Evolutionary conservation across 1,140 invertebrate species (phyloP).

Genomic region (Ceratitis capitata): DNA sequence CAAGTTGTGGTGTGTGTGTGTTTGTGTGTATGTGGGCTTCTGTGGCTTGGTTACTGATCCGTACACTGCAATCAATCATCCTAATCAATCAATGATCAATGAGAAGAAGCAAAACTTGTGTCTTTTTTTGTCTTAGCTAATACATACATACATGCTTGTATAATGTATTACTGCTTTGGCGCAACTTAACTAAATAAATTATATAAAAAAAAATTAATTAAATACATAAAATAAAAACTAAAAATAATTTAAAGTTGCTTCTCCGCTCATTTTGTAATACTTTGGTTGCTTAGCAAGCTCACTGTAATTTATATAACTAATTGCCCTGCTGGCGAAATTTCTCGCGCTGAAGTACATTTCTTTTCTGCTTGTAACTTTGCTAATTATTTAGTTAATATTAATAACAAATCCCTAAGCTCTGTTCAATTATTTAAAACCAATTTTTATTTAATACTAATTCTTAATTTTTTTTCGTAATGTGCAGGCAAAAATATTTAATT

Average conservation of each 20-base stretch:
- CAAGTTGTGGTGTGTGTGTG: neutral
- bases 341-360: neutral
- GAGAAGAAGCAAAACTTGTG: neutral
- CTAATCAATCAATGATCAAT: neutral
- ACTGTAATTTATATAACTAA: neutral
- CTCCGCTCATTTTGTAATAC: neutral
- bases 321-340: neutral
- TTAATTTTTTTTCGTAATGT: neutral
- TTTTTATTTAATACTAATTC: neutral
- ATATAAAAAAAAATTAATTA: neutral
- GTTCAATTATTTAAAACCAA: neutral
- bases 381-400: neutral
- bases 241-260: neutral
- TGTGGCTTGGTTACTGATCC: neutral
- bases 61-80: slow-evolving; percentile 6
- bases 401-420: neutral
- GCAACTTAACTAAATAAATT: neutral
- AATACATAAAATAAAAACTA: neutral
- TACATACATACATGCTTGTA: neutral
- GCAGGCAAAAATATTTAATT: neutral
- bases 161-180: neutral
- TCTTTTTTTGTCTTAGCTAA: neutral
- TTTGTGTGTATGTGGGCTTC: neutral
- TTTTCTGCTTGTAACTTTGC: neutral
- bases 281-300: neutral